Evolutionary conservation across 2,888 invertebrate genomes (phyloP), one percentile per base, ranked within the genome.

Genomic region (Lacanobia oleracea): DNA sequence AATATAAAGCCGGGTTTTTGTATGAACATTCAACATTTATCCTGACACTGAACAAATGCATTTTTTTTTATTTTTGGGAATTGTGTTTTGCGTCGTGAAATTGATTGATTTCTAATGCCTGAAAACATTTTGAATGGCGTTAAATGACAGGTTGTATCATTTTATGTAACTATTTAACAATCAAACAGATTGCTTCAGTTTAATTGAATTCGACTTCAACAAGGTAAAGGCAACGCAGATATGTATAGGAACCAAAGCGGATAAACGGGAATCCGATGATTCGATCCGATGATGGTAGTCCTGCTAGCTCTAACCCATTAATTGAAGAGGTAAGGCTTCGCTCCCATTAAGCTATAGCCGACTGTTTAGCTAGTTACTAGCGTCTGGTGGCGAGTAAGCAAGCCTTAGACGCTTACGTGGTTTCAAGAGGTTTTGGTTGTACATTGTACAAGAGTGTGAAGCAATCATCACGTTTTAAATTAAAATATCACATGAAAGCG

Each of bases 231-330:
- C 43, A 43, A 50, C 57, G 23, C 61, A 56, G 37, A 53, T 45
- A 48, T 50, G 53, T 62, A 64, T 81, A 60, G 61, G 27, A 45
- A 33, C 48, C 62, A 57, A 59, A 53, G 50, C 43, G 45, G 33
- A 76, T 79, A 33, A 59, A 68, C 57, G 45, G 74, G 27, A 57
- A 66, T 73, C 59, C 21, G 10, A 68, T 83, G 66, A 67, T 78
- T 78, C 64, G 64, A 77, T 56, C 21, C 51, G 54, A 67, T 82
- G 82, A 61, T 62, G 45, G 54, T 48, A 37, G 57, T 54, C 61
- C 43, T 82, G 23, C 45, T 45, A 63, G 54, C 65, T 66, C 60
- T 54, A 54, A 45, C 61, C 10, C 12, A 40, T 67, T 82, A 79
- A 82, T 79, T 79, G 61, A 67, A 72, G 67, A 54, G 60, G 7